phyloP scores from a whole-genome alignment of 1,140 invertebrate genomes.

The Dolichoris vasculosae region DNA sequence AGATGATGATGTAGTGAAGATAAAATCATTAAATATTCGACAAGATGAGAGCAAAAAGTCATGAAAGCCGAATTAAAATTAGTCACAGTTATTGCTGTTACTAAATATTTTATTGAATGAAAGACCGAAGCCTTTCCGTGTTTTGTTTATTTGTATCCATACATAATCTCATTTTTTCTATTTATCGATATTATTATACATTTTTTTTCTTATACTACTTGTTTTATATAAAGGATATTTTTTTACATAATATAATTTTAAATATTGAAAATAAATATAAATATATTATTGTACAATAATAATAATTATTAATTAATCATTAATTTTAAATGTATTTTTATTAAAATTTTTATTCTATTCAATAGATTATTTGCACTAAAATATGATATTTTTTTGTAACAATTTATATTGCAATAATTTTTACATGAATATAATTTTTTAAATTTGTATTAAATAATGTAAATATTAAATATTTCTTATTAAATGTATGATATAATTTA shows the following conservation, averaged over 20 bases:
- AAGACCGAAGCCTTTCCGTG: background rate
- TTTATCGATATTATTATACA: background rate
- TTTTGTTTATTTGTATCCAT: background rate
- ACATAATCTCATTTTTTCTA: background rate
- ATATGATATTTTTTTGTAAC: too few species aligned
- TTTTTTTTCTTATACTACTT: background rate
- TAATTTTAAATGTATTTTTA: too few species aligned
- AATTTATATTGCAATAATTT: too few species aligned
- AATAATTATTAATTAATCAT: too few species aligned
- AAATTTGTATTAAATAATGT: too few species aligned
- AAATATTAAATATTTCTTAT: too few species aligned
- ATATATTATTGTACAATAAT: too few species aligned
- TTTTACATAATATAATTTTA: background rate
- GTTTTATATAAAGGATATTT: background rate
- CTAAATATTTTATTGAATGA: background rate
- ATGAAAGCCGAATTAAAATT: background rate
- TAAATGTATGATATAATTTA: too few species aligned
- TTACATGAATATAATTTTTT: too few species aligned
- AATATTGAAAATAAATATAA: too few species aligned
- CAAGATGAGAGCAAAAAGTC: background rate
- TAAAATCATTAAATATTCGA: background rate
- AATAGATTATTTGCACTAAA: too few species aligned
- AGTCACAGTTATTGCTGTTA: background rate
- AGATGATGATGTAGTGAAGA: background rate
- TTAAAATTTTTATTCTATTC: too few species aligned